Percentiles rank a stretch among this genome's conserved stretches.
Conservation (phyloP, 1,140 invertebrate species). For the Zaprionus vittiger region DNA sequence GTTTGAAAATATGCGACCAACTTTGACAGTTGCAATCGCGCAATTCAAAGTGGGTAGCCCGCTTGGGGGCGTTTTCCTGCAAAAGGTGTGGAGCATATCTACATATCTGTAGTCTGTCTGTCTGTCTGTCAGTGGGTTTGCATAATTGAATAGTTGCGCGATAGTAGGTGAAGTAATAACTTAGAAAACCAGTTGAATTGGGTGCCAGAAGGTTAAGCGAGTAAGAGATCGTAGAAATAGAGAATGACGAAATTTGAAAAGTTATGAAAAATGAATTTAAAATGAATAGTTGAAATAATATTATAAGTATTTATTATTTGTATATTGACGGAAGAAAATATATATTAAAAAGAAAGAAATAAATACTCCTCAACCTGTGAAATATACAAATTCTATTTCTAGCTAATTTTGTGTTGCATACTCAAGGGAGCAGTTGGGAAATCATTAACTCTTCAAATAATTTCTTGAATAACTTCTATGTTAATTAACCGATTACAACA, state of each 20-base stretch:
- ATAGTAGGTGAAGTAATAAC: slow-evolving; percentile 4
- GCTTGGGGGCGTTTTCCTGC: slow-evolving; percentile 27
- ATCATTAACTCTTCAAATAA: too few relatives aligned
- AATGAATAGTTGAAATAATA: too few relatives aligned
- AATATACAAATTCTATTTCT: too few relatives aligned
- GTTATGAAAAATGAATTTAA: background rate
- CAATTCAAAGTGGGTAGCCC: slow-evolving; percentile 10
- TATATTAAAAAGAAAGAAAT: too few relatives aligned
- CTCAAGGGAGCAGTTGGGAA: too few relatives aligned
- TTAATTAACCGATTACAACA: too few relatives aligned
- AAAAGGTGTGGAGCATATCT: slow-evolving; percentile 28
- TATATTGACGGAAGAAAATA: too few relatives aligned
- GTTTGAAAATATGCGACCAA: slow-evolving; percentile 26
- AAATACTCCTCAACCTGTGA: too few relatives aligned
- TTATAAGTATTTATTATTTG: too few relatives aligned
- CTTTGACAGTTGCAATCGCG: slow-evolving; percentile 12
- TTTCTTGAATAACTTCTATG: too few relatives aligned
- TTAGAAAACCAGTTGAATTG: background rate
- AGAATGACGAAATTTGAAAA: background rate
- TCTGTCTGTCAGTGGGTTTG: background rate
- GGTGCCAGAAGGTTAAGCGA: background rate
- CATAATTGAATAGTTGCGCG: slow-evolving; percentile 7
- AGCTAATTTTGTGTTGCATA: too few relatives aligned
- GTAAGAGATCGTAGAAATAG: background rate
- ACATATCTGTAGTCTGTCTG: background rate